These are phyloP conservation scores for Danio rerio DNA, from an alignment of 2,113 vertebrate genomes.

Conservation along the genomic window GRCz12tu NC_133191.1:2119001-2119500, in stretches of 20 bases:
- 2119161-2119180: background rate
- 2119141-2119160: background rate
- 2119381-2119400: no score
- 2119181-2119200: background rate
- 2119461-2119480: no score
- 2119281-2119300: background rate
- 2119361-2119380: no score
- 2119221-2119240: constrained; percentile 15
- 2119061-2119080: no score
- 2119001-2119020: no score
- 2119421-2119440: no score
- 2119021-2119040: no score
- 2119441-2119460: no score
- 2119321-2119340: background rate
- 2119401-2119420: no score
- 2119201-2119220: constrained; percentile 8
- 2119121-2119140: background rate
- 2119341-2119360: no score
- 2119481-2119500: no score
- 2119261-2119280: constrained; percentile 8
- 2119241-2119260: background rate
- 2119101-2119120: background rate
- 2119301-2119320: background rate
- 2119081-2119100: background rate
- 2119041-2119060: no score